Percentiles rank a stretch among this genome's conserved stretches.
Evolutionary conservation across 2,888 invertebrate species (phyloP).

Genomic region (Eulithis prunata): DNA sequence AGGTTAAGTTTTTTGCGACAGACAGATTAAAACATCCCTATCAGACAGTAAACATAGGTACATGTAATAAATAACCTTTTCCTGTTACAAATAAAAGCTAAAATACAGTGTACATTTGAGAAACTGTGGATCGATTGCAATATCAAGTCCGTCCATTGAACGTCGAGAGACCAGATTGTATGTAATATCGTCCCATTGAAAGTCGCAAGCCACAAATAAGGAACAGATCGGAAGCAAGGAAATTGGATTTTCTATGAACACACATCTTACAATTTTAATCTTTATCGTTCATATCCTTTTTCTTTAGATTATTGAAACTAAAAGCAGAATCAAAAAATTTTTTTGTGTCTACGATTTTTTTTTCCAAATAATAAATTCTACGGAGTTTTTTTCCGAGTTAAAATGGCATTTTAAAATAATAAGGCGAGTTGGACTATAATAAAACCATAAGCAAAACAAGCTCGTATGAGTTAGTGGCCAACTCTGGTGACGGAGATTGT

Average conservation of each 20-base stretch:
- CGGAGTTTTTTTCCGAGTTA: no score
- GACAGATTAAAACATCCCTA: neutral
- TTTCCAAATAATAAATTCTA: no score
- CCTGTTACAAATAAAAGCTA: neutral
- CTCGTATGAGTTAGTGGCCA: no score
- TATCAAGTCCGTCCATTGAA: conserved; percentile 45
- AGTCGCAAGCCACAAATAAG: conserved; percentile 61
- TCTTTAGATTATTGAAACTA: neutral
- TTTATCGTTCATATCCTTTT: neutral
- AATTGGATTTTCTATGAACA: conserved; percentile 64
- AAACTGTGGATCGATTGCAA: conserved; percentile 27
- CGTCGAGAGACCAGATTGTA: conserved; percentile 48
- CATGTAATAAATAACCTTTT: no score
- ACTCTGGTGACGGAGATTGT: no score
- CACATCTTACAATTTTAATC: conserved; percentile 11
- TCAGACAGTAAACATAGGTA: neutral
- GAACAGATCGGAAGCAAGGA: conserved; percentile 51
- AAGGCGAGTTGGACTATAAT: no score
- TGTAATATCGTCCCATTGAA: conserved; percentile 63
- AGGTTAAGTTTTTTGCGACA: neutral
- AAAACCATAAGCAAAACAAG: no score
- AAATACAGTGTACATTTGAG: conserved; percentile 9
- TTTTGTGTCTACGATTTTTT: no score
- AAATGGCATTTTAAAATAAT: no score
- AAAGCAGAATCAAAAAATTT: no score